These are phyloP conservation scores for Natator depressus DNA, from an alignment of 2,113 vertebrate genomes.

Conservation along the genomic window DNA sequence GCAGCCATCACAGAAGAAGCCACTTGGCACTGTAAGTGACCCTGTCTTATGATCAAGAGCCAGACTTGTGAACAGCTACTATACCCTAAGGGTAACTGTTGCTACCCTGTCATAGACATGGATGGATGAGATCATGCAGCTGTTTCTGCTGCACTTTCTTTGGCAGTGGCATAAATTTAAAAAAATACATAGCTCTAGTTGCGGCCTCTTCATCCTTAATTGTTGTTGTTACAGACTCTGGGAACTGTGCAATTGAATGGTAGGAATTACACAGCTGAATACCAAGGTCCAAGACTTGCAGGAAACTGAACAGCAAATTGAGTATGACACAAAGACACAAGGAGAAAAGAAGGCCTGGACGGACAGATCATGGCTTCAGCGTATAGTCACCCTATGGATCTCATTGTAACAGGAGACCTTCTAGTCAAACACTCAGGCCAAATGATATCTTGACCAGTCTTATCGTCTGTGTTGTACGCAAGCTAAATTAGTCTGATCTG, in stretches of 20 bases:
- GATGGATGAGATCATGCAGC: not conserved
- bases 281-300: not conserved
- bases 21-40: conserved; percentile 2
- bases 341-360: not conserved
- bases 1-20: not conserved
- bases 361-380: not conserved
- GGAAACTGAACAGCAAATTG: not conserved
- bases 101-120: not conserved
- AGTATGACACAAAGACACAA: not conserved
- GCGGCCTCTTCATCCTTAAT: not conserved
- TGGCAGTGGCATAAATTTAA: not conserved
- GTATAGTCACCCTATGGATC: not conserved
- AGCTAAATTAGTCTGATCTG: not conserved
- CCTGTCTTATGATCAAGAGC: not conserved
- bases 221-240: not conserved
- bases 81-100: not conserved
- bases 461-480: not conserved
- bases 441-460: not conserved
- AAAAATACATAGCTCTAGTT: not conserved
- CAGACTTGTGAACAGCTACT: not conserved
- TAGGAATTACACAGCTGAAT: not conserved
- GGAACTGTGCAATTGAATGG: not conserved
- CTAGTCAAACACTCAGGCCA: not conserved
- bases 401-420: not conserved
- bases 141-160: not conserved